Base-by-base conservation (phyloP, 2,113 vertebrate genomes). In the Bungarus multicinctus region DNA sequence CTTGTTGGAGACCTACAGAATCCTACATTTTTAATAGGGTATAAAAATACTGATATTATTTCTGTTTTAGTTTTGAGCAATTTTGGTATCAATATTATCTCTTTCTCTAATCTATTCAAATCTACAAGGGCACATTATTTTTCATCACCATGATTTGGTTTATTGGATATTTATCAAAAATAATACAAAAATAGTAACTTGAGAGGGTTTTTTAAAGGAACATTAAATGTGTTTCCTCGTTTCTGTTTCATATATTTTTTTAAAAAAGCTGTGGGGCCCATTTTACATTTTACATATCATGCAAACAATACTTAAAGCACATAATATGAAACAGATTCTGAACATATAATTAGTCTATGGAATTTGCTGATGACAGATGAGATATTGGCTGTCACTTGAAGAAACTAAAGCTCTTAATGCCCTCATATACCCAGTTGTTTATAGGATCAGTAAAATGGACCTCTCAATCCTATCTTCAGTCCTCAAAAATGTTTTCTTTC, bases 1-100 rank as follows among this genome's bases (percentile, higher is more conserved):
- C 89, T 87, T 96, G 87, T 81, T 94, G 93, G 91, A 94, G 94
- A 94, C 39, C 89, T 50, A 86, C 58, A 96, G 93, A 92, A 64
- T 91, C 89, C 89, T 94, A 12, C 91, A 91, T 95, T 96, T 97
- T 93, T 95, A 87, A 85, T 93, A 55, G 88, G 69, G 22, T 43
- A 88, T 89, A 74, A 81, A 52, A n/a, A 89, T 94, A 52, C 58
- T 94, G 27, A 4, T 94, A 87, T 93, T 91, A 25, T 25, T 94
- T 47, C 34, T 90, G 25, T 58, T 94, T 89, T 91, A 90, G 87
- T 94, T 95, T 95, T 89, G 5, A 90, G n/a, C 11, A 8, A 0
- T 94, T 93, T 92, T 88, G 50, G 74, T 87, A 5, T 10, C 0
- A 4, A 93, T 16, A 9, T 91, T 54, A 87, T n/a, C 30, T 9